phyloP scores from a whole-genome alignment of 2,888 invertebrate genomes.

The Dryococelus australis region DNA sequence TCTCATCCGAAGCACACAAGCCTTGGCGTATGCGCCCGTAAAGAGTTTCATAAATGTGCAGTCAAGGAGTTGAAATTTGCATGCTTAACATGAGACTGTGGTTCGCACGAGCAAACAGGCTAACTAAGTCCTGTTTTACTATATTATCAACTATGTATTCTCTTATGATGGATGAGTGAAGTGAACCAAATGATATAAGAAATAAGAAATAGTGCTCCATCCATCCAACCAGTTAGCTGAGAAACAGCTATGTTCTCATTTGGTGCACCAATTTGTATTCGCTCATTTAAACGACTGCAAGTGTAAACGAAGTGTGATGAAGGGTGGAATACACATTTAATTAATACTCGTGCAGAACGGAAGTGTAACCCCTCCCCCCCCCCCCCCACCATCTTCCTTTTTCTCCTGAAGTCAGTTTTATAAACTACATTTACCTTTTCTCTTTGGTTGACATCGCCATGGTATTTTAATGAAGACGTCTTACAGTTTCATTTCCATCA shows the following conservation, averaged over 20 bases:
- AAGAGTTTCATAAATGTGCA: slow-evolving; percentile 47
- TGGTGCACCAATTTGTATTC: slow-evolving; percentile 44
- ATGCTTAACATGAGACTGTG: slow-evolving; percentile 48
- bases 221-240: slow-evolving; percentile 42
- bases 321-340: slow-evolving; percentile 45
- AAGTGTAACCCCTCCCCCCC: slow-evolving; percentile 44
- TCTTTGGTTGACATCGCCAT: slow-evolving; percentile 44
- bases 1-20: slow-evolving; percentile 38
- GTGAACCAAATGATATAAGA: slow-evolving; percentile 38
- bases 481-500: slow-evolving; percentile 46
- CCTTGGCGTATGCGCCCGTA: slow-evolving; percentile 35
- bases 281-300: slow-evolving; percentile 40
- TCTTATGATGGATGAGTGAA: slow-evolving; percentile 41
- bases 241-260: slow-evolving; percentile 33
- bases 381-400: slow-evolving; percentile 36
- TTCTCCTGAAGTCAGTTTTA: slow-evolving; percentile 47
- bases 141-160: slow-evolving; percentile 46
- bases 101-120: slow-evolving; percentile 46
- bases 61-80: slow-evolving; percentile 44
- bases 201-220: slow-evolving; percentile 36
- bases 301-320: slow-evolving; percentile 44
- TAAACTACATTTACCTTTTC: slow-evolving; percentile 44
- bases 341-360: slow-evolving; percentile 46
- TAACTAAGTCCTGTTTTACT: slow-evolving; percentile 49
- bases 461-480: slow-evolving; percentile 41